phyloP scores from a whole-genome alignment of 2,113 vertebrate genomes.

The Phalacrocorax brasilianus region DNA sequence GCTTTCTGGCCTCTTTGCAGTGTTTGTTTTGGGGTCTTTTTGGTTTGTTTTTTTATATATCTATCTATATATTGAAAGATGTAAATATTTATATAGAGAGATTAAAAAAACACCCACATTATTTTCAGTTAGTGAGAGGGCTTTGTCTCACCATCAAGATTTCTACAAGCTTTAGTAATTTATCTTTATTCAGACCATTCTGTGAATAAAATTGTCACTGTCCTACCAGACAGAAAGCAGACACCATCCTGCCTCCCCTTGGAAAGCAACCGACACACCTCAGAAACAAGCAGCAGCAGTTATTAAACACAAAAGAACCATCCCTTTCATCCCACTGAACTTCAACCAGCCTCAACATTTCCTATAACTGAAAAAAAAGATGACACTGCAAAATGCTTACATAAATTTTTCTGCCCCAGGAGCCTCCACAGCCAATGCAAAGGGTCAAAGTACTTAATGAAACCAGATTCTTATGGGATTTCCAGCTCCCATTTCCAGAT shows the following conservation, averaged over 20 bases:
- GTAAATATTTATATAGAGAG: neutral
- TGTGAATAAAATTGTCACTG: neutral
- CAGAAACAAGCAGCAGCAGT: neutral
- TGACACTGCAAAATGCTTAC: conserved; percentile 7
- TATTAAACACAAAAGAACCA: neutral
- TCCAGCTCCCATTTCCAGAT: neutral
- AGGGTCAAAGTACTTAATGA: conserved; percentile 23
- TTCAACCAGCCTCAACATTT: conserved; percentile 15
- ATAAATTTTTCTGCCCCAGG: conserved; percentile 7
- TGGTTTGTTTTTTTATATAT: neutral
- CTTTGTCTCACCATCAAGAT: neutral
- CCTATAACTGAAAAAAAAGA: neutral
- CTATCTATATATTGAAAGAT: neutral
- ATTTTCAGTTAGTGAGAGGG: neutral
- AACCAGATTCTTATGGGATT: neutral
- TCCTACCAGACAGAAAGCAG: neutral
- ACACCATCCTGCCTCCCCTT: neutral
- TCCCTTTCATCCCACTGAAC: neutral
- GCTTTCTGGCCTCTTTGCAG: neutral
- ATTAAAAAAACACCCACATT: neutral
- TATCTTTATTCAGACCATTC: neutral
- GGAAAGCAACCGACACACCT: neutral
- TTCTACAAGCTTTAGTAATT: neutral
- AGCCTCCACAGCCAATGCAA: neutral
- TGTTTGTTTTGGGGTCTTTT: neutral